Percentiles rank a stretch among this genome's conserved stretches.
Evolutionary conservation across 2,797 vertebrate species (phyloP).

Genomic region (Parotocinclus haroldoi): DNA sequence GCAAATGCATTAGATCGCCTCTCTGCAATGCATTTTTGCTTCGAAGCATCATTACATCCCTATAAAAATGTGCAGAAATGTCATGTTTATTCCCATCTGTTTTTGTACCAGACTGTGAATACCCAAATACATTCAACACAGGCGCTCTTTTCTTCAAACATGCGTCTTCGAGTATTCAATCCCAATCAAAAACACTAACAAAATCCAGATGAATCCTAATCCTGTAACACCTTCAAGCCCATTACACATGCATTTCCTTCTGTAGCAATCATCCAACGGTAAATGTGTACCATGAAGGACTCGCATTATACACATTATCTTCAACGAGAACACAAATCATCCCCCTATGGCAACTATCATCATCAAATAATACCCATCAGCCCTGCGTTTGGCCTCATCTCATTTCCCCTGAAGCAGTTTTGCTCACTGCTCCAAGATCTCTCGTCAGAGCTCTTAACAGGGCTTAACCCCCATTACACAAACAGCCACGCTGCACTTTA

Average conservation of each 20-base stretch:
- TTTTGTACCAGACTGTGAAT: too few species aligned
- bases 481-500: constrained; percentile 38
- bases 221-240: too few species aligned
- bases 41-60: too few species aligned
- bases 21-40: too few species aligned
- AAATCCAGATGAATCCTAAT: too few species aligned
- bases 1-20: too few species aligned
- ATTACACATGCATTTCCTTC: not conserved
- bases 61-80: too few species aligned
- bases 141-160: too few species aligned
- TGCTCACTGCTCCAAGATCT: constrained; percentile 11
- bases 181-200: too few species aligned
- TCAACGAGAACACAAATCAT: constrained; percentile 2
- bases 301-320: constrained; percentile 9
- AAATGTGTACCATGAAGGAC: not conserved
- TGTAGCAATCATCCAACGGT: not conserved
- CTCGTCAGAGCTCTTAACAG: constrained; percentile 38
- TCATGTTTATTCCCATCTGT: too few species aligned
- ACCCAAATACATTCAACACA: too few species aligned
- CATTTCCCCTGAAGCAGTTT: constrained; percentile 13
- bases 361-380: constrained; percentile 40
- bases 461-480: constrained; percentile 48
- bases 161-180: too few species aligned
- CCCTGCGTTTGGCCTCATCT: constrained; percentile 10
- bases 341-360: constrained; percentile 25